These are phyloP conservation scores for Thaumetopoea pityocampa DNA, from an alignment of 1,140 invertebrate species.

Conservation along the genomic window DNA sequence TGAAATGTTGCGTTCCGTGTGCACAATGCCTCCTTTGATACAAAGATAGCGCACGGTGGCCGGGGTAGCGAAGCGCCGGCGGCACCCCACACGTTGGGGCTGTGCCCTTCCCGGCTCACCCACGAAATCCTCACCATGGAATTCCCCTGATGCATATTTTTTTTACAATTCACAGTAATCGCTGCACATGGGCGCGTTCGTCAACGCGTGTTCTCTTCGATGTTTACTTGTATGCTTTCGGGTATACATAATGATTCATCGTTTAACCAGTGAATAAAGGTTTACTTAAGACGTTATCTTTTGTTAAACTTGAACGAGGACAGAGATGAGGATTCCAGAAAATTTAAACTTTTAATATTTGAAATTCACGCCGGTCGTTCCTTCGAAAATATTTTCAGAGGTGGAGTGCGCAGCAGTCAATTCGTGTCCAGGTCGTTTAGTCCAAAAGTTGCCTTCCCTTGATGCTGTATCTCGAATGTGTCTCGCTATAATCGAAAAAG, in stretches of 20 bases:
- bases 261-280: neutral
- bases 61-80: too few relatives aligned
- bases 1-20: conserved; percentile 28
- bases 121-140: conserved; percentile 53
- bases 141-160: conserved; percentile 61
- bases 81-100: conserved; percentile 39
- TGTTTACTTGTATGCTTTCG: neutral
- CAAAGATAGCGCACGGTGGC: conserved; percentile 53
- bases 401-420: conserved; percentile 26
- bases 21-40: conserved; percentile 46
- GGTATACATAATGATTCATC: neutral
- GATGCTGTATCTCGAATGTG: conserved; percentile 21
- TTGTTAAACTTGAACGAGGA: too few relatives aligned
- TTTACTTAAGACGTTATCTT: neutral
- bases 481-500: conserved; percentile 29
- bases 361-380: conserved; percentile 16
- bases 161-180: conserved; percentile 17
- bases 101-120: conserved; percentile 45
- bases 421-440: conserved; percentile 50
- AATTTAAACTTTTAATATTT: conserved; percentile 12
- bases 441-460: conserved; percentile 48
- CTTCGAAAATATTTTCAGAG: conserved; percentile 8
- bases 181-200: conserved; percentile 1
- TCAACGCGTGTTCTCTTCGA: conserved; percentile 2
- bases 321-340: conserved; percentile 4